Conservation (phyloP, 1,140 invertebrate species). For the Batillaria attramentaria region DNA sequence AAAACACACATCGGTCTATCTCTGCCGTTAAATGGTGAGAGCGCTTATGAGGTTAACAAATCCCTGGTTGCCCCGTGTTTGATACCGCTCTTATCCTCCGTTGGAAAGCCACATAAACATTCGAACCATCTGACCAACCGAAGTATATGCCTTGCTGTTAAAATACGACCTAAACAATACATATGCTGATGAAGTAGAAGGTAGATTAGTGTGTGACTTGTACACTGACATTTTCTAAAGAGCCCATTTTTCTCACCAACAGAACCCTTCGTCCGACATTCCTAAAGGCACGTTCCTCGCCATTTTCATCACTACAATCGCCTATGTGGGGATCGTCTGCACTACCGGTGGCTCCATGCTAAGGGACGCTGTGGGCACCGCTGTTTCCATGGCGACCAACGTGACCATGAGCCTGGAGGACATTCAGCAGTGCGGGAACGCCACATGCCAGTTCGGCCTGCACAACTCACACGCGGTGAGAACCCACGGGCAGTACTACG, state of each 20-base stretch:
- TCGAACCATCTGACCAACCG: no score
- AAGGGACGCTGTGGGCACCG: slow-evolving; percentile 78
- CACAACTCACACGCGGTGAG: slow-evolving; percentile 16
- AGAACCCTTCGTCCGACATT: slow-evolving; percentile 82
- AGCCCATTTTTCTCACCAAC: slow-evolving; percentile 43
- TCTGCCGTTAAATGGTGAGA: no score
- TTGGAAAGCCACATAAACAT: no score
- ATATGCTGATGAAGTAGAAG: not conserved
- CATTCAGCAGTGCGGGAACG: slow-evolving; percentile 19
- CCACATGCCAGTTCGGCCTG: slow-evolving; percentile 3
- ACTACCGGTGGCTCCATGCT: slow-evolving; percentile 80
- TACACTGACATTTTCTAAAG: no score
- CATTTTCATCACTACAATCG: slow-evolving; percentile 86
- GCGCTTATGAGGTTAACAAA: no score
- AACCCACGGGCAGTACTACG: no score
- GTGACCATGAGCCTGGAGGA: slow-evolving; percentile 24
- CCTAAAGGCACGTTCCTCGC: slow-evolving; percentile 88
- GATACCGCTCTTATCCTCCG: no score
- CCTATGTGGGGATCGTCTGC: slow-evolving; percentile 87
- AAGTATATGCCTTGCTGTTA: no score
- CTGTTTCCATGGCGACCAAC: not conserved
- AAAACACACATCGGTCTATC: no score
- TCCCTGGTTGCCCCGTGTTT: no score
- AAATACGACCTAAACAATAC: no score
- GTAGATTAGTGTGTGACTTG: not conserved